Conservation (phyloP, 35 echinoderm and acorn worm species). For the Ophioderma brevispina region DNA sequence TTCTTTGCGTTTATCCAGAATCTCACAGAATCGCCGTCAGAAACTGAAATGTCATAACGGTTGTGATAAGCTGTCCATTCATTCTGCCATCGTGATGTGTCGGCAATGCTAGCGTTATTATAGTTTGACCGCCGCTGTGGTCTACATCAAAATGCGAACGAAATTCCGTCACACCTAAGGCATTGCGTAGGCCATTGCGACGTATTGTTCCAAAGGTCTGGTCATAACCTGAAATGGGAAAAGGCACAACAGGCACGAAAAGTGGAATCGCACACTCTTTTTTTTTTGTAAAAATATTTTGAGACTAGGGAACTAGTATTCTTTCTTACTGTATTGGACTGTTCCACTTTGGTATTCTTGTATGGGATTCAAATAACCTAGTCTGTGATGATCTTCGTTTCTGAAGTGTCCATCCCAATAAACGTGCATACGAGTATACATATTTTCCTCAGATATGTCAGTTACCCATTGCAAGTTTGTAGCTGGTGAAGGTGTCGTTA, state of each 20-base stretch:
- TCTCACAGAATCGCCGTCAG: conserved; percentile 49
- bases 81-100: conserved; percentile 8
- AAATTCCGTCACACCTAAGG: conserved; percentile 16
- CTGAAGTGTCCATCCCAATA: conserved; percentile 21
- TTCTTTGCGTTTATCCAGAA: conserved; percentile 40
- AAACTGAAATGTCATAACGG: conserved; percentile 12
- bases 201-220: conserved; percentile 21
- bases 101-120: neutral
- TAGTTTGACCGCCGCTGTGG: conserved; percentile 23
- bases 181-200: conserved; percentile 24
- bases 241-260: too few relatives aligned
- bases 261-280: too few relatives aligned
- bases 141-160: neutral
- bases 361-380: conserved; percentile 18
- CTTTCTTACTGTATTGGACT: too few relatives aligned
- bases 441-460: too few relatives aligned
- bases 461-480: conserved; percentile 30
- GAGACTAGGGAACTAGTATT: too few relatives aligned
- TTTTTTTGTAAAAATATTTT: too few relatives aligned
- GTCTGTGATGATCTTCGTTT: conserved; percentile 22
- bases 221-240: conserved; percentile 41
- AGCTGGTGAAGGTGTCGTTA: neutral
- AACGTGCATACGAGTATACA: neutral
- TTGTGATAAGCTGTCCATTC: neutral
- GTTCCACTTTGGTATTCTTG: neutral